These are phyloP conservation scores for Drosophila lacteicornis DNA, from an alignment of 1,140 invertebrate genomes.

Conservation along the genomic window DNA sequence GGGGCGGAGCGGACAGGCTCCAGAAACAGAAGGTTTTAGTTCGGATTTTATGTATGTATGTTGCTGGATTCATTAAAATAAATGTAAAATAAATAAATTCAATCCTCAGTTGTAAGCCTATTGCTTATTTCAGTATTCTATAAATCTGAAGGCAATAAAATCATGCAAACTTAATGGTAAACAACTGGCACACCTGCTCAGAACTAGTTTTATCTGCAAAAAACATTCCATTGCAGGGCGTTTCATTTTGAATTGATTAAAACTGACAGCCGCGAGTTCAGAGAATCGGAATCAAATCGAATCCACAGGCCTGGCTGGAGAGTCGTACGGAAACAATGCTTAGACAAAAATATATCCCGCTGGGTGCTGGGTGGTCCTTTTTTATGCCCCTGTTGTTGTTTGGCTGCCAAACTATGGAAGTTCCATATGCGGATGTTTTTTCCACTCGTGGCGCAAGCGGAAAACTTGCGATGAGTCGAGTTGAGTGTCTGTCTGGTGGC, in stretches of 20 bases:
- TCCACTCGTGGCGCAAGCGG: constrained; percentile 21
- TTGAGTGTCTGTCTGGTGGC: constrained; percentile 3
- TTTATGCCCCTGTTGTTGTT: constrained; percentile 32
- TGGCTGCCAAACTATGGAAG: constrained; percentile 25
- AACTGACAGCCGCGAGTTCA: constrained; percentile 52
- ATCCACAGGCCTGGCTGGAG: constrained; percentile 11
- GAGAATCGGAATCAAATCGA: constrained; percentile 6
- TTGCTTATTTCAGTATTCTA: neutral
- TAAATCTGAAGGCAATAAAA: neutral
- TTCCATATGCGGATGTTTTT: constrained; percentile 54
- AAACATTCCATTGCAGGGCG: constrained; percentile 15
- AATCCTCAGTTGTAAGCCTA: neutral
- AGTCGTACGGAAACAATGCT: constrained; percentile 31
- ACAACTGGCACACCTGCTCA: neutral
- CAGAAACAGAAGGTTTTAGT: neutral
- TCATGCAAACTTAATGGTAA: neutral
- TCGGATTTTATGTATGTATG: neutral
- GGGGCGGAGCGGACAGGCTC: neutral
- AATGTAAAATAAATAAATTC: neutral
- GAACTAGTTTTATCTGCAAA: neutral
- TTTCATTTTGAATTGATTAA: constrained; percentile 70
- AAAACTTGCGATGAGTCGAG: constrained; percentile 35
- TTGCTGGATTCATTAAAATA: neutral
- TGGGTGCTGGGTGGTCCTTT: constrained; percentile 19
- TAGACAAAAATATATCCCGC: constrained; percentile 34